phyloP scores from a whole-genome alignment of 1,140 invertebrate species.

The Ceratosolen solmsi region DNA sequence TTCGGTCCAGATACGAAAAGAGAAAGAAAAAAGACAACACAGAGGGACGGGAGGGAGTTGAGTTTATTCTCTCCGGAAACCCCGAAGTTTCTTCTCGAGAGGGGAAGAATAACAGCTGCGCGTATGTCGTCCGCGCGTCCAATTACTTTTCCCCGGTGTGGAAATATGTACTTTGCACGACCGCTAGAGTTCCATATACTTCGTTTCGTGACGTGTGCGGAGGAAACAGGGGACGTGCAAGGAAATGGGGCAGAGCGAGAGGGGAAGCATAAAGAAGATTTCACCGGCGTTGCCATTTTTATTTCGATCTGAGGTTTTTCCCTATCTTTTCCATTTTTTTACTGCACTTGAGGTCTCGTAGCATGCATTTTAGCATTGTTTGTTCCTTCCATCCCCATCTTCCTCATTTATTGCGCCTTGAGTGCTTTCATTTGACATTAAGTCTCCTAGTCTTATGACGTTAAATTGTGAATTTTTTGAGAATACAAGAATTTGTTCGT shows the following conservation, averaged over 20 bases:
- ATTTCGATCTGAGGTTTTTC: slow-evolving; percentile 43
- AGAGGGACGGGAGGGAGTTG: neutral
- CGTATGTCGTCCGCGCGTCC: slow-evolving; percentile 55
- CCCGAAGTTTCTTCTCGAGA: slow-evolving; percentile 30
- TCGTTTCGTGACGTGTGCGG: slow-evolving; percentile 9
- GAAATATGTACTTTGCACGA: slow-evolving; percentile 54
- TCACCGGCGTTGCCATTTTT: slow-evolving; percentile 48
- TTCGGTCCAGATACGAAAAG: slow-evolving; percentile 46
- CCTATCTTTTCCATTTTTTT: slow-evolving; percentile 36
- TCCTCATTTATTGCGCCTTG: neutral
- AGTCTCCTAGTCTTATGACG: neutral
- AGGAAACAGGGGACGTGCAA: slow-evolving; percentile 27
- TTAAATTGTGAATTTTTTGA: neutral
- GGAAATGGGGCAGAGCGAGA: neutral
- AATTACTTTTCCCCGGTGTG: slow-evolving; percentile 57
- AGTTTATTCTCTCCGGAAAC: slow-evolving; percentile 29
- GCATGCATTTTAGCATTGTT: neutral
- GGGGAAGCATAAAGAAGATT: slow-evolving; percentile 39
- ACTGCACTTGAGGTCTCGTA: neutral
- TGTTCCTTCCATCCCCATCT: neutral
- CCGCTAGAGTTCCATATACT: slow-evolving; percentile 35
- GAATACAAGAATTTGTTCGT: neutral
- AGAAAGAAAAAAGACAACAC: neutral
- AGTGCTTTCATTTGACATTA: slow-evolving; percentile 3
- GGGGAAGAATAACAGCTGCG: slow-evolving; percentile 54